These are phyloP conservation scores for Lagopus leucura DNA, from an alignment of 2,113 vertebrate genomes.

Conservation along the genomic window DNA sequence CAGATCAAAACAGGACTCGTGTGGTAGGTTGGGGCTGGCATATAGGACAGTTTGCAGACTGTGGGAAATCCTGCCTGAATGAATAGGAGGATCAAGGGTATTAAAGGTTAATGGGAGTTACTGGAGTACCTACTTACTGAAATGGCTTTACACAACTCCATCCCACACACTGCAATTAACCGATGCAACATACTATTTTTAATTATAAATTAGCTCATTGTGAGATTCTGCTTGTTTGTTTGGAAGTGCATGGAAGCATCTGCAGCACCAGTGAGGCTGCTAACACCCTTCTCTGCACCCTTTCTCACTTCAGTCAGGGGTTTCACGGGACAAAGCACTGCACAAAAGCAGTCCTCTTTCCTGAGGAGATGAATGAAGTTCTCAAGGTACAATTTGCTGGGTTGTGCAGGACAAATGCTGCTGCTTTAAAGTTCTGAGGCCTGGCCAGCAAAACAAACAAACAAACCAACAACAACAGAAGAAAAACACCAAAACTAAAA, in stretches of 20 bases:
- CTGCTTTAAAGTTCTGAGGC: neutral
- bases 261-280: neutral
- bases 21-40: neutral
- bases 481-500: neutral
- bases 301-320: neutral
- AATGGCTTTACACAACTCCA: neutral
- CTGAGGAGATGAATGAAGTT: neutral
- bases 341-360: neutral
- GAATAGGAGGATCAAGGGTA: conserved; percentile 29
- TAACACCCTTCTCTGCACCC: neutral
- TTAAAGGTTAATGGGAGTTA: conserved; percentile 42
- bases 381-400: neutral
- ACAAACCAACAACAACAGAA: neutral
- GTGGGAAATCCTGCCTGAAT: conserved; percentile 30
- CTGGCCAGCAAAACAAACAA: neutral
- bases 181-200: conserved; percentile 21
- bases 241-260: neutral
- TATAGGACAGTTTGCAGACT: neutral
- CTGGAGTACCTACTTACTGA: conserved; percentile 6
- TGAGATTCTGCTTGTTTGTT: conserved; percentile 25
- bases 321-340: neutral
- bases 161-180: conserved; percentile 47
- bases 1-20: neutral
- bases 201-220: conserved; percentile 7
- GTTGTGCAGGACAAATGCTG: neutral